Evolutionary conservation across 2,113 vertebrate species (phyloP).

Genomic region (Neopipo cinnamomea): DNA sequence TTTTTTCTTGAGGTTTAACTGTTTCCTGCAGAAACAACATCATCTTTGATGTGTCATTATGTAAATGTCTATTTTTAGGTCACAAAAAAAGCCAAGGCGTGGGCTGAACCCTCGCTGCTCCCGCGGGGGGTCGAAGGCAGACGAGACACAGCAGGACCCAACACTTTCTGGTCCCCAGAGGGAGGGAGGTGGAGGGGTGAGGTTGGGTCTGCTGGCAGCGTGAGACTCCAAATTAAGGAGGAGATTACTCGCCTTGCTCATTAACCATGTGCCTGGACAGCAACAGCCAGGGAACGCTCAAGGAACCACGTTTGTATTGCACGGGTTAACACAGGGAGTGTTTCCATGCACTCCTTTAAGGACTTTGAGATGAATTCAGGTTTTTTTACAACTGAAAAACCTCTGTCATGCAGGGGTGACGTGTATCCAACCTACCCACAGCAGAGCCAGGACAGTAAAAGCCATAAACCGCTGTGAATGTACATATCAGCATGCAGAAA

Average conservation of each 20-base stretch:
- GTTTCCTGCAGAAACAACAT: slow-evolving; percentile 79
- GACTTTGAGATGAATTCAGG: not conserved
- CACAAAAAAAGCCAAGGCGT: not conserved
- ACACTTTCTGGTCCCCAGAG: not conserved
- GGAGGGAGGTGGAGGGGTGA: not conserved
- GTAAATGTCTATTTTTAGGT: slow-evolving; percentile 74
- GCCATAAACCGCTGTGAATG: not conserved
- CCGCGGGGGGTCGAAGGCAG: not conserved
- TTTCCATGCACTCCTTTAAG: not conserved
- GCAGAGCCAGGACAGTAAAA: not conserved
- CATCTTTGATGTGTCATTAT: slow-evolving; percentile 71
- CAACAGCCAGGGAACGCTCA: not conserved
- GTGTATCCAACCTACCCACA: not conserved
- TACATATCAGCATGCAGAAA: not conserved
- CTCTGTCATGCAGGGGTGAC: not conserved
- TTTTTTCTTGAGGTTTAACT: slow-evolving; percentile 79
- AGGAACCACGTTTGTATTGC: not conserved
- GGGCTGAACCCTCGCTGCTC: not conserved
- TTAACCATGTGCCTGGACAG: not conserved
- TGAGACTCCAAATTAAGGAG: slow-evolving; percentile 11
- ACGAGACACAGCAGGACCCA: not conserved
- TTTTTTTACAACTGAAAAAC: not conserved
- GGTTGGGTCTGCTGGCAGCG: not conserved
- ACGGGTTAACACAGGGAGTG: not conserved
- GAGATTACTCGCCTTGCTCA: not conserved